phyloP scores from a whole-genome alignment of 2,797 vertebrate genomes.

The Acanthiza pusilla region DNA sequence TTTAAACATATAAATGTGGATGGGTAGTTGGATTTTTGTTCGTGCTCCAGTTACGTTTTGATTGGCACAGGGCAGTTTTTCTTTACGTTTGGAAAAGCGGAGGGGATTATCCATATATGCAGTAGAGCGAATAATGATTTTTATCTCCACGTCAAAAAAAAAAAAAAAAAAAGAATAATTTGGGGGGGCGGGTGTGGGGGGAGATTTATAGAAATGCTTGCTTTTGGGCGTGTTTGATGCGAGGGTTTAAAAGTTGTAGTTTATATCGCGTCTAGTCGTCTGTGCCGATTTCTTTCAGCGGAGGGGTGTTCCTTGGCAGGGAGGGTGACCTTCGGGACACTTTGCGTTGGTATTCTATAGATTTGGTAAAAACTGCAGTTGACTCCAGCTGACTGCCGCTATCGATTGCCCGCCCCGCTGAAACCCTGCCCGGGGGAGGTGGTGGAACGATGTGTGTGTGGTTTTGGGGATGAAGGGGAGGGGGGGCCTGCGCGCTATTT shows the following conservation, averaged over 20 bases:
- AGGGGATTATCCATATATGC: constrained; percentile 56
- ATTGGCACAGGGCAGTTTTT: constrained; percentile 55
- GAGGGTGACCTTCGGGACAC: constrained; percentile 66
- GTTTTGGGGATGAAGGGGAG: background rate
- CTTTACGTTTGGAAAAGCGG: constrained; percentile 50
- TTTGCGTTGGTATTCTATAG: constrained; percentile 17
- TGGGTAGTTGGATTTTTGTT: constrained; percentile 66
- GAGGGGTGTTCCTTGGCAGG: background rate
- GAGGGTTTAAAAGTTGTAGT: constrained; percentile 40
- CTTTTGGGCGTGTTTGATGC: background rate
- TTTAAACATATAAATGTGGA: constrained; percentile 61
- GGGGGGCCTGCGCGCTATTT: background rate
- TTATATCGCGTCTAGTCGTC: background rate
- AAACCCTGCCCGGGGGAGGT: background rate
- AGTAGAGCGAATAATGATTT: constrained; percentile 33
- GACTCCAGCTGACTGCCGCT: constrained; percentile 16
- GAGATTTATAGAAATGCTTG: background rate
- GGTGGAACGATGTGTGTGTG: background rate
- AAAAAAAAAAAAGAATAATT: background rate
- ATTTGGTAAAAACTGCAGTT: constrained; percentile 56
- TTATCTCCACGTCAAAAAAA: constrained; percentile 16
- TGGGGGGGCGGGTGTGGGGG: background rate
- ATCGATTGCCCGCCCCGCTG: constrained; percentile 13
- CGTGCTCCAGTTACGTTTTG: constrained; percentile 68
- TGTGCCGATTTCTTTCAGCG: background rate